Base-by-base conservation (phyloP, 2,113 vertebrate species). In the Emberiza fucata region DNA sequence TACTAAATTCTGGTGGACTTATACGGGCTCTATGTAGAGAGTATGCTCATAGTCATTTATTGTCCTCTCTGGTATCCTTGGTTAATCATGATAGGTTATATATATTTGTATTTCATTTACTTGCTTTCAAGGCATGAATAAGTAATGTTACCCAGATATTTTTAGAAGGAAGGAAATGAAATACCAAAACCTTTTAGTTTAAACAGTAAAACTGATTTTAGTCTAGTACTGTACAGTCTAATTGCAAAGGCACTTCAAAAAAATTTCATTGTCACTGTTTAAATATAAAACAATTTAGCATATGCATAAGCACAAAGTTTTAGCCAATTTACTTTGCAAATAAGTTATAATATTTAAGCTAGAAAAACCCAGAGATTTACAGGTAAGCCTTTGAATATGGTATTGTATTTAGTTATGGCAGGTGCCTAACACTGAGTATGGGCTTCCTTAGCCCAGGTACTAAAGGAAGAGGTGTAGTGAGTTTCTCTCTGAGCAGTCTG, bases 81-180 rank as follows among this genome's bases (percentile, higher is more conserved):
- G 57, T 44, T 92, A 87, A 72, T 61, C 45, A 37, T 50, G 16
- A 19, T 75, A 59, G 78, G 70, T 84, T 72, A 24, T 76, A 60
- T 40, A 23, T 48, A 79, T 85, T 72, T 76, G 15, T 64, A 60
- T 78, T 92, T 85, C 9, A 9, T 82, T 91, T 92, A 59, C n/a
- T 78, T 78, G 60, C 40, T 84, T 84, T 81, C 44, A 87, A 86
- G 61, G 53, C 39, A 47, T 66, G n/a, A 92, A 73, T 88, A 75
- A 51, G 40, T 86, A 86, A 33, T 47, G 45, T 37, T 78, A 66
- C 33, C 21, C 60, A 75, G 24, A 37, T 56, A 39, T 63, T 72
- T 88, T 89, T 71, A 91, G 81, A 83, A 81, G 50, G 64, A 93
- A 88, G 39, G 65, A 95, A 92, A 89, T 65, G 18, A 86, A 95